A percentile compares a stretch with the other conserved stretches of the same genome.
phyloP scores from a whole-genome alignment of 2,113 vertebrate genomes.

The Triplophysa siluroides region DNA sequence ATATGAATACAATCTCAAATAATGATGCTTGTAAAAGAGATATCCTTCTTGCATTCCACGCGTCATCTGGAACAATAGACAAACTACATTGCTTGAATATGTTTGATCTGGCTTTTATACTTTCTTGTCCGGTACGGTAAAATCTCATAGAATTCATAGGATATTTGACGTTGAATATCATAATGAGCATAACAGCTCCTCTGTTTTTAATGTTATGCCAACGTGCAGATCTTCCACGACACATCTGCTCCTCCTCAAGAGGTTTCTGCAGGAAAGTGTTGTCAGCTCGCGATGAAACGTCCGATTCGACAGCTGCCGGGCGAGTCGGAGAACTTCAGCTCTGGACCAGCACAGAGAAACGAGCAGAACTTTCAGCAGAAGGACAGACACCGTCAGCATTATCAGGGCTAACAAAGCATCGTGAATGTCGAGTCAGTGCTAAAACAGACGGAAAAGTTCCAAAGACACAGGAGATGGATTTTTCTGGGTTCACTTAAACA shows the following conservation, averaged over 20 bases:
- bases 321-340: conserved; percentile 27
- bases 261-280: not conserved
- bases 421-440: conserved; percentile 44
- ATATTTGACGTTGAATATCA: not conserved
- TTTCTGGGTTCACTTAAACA: conserved; percentile 2
- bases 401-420: conserved; percentile 36
- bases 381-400: conserved; percentile 24
- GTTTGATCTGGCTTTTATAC: no score
- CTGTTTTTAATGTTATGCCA: conserved; percentile 46
- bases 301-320: conserved; percentile 25
- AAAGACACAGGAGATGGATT: conserved; percentile 8
- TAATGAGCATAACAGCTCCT: conserved; percentile 37
- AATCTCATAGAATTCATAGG: no score
- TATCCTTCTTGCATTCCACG: no score
- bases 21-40: no score
- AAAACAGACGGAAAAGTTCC: conserved; percentile 9
- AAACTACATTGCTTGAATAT: no score
- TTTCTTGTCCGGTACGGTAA: no score
- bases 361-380: not conserved
- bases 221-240: not conserved
- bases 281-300: conserved; percentile 36
- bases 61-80: no score
- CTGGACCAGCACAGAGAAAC: not conserved
- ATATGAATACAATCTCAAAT: no score
- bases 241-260: conserved; percentile 41